Base-by-base conservation (phyloP, 2,797 vertebrate species). In the Macrochelys suwanniensis region DNA sequence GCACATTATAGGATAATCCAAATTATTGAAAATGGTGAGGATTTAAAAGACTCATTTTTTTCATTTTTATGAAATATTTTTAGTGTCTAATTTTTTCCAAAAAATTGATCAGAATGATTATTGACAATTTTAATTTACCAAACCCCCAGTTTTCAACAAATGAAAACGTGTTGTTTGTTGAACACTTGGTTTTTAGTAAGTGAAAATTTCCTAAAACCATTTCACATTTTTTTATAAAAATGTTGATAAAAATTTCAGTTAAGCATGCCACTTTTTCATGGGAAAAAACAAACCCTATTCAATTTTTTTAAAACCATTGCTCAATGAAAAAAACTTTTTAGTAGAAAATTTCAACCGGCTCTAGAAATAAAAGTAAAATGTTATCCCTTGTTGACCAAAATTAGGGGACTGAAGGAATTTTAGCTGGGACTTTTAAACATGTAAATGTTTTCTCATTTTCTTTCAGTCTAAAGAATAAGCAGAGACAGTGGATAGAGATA, bases 11-110 rank as follows among this genome's bases (percentile, higher is more conserved):
- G n/a, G 42, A 11, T 57, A 96, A 92, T 84, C 45, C 80, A 51
- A 87, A 87, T 47, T 89, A 86, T 82, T 85, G 49, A 83, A 92
- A 95, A 81, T 11, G 50, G 45, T 76, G 49, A 90, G 9, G 25
- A 23, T 57, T 82, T 49, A 28, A 47, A 88, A 87, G 1, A 12
- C 6, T 84, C 26, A 0, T 84, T 65, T 92, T 84, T 92, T 49
- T 59, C 26, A 59, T 26, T 78, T 86, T 86, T 86, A 54, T 76
- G 31, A 17, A 11, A 12, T 68, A 80, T 1, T 12, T 54, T 37
- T 1, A 7, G 2, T 21, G 77, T 68, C 7, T 93, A 50, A 82
- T 49, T 89, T 88, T 57, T n/a, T 68, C 0, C 0, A 82, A 21
- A 65, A 28, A 59, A 59, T 28, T 28, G 37, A 59, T 59, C 57